Base-by-base conservation (phyloP, 2,888 invertebrate genomes). In the Eupithecia insigniata region DNA sequence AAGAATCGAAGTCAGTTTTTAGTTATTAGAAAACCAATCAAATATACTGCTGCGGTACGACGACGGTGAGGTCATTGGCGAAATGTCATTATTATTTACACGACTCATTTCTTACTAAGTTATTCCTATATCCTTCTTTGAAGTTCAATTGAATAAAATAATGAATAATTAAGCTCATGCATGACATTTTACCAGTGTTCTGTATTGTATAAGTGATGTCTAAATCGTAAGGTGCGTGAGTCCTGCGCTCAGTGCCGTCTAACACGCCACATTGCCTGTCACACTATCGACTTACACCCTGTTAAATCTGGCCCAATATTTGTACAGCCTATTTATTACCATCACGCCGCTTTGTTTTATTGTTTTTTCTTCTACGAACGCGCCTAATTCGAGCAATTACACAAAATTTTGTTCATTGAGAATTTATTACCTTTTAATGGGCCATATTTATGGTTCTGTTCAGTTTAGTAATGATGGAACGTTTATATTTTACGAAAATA, bases 251-350 rank as follows among this genome's bases (percentile, higher is more conserved):
- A 89, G 80, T 82, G 85, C 81, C 80, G 67, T 69, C 61, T 43
- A 74, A 75, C 93, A 93, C 92, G 93, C 93, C 83, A 93, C 83
- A 81, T 93, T 81, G 92, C 93, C 92, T 92, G 92, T 84, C 84
- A 79, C 86, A 79, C 89, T 92, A 93, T 93, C 92, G 88, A 89
- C 91, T 93, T 92, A 92, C 92, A 93, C 90, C 89, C 89, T 90
- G 92, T 92, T 90, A 88, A 92, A 92, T 91, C 89, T 90, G 89
- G 85, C 90, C 87, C 89, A 90, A 92, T 93, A 91, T 93, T 93
- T 92, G 91, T 92, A 89, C 89, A 90, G 85, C 89, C 89, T 90
- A 90, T 90, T 92, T 91, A 91, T 92, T 92, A 90, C 87, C 84
- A 84, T 86, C 85, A 84, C 82, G 81, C 85, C 83, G 86, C 84